These are phyloP conservation scores for Ichneumoninae sp. DNA, from an alignment of 2,888 invertebrate species.

Conservation along the genomic window DNA sequence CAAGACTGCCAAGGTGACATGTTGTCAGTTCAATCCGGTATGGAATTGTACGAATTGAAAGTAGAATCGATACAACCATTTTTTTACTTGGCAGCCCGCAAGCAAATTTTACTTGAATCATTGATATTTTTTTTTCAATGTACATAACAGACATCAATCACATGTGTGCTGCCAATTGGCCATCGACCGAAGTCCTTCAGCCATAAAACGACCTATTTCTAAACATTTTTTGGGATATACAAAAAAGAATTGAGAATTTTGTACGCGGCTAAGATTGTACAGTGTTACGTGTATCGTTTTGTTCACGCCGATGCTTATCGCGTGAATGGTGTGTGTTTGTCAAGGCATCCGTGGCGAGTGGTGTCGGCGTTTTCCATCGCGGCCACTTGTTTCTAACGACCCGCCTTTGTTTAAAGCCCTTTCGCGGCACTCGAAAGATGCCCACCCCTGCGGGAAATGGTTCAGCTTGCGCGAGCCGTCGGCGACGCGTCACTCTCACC, in stretches of 20 bases:
- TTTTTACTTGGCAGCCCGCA: too few relatives aligned
- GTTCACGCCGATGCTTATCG: neutral
- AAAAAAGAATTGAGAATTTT: constrained; percentile 2
- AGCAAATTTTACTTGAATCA: too few relatives aligned
- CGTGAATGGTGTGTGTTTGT: constrained; percentile 73
- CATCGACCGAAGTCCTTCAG: too few relatives aligned
- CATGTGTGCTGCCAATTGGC: too few relatives aligned
- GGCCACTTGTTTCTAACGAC: constrained; percentile 82
- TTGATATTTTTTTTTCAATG: too few relatives aligned
- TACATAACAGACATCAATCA: too few relatives aligned
- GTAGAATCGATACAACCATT: too few relatives aligned
- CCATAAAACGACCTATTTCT: constrained; percentile 22
- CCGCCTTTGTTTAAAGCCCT: constrained; percentile 81
- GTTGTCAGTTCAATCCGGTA: too few relatives aligned
- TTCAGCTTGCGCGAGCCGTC: constrained; percentile 51
- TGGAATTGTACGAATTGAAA: too few relatives aligned
- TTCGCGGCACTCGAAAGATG: constrained; percentile 68
- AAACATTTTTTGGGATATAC: neutral
- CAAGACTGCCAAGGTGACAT: too few relatives aligned
- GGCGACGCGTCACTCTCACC: constrained; percentile 56
- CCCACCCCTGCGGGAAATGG: constrained; percentile 56
- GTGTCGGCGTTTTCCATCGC: constrained; percentile 81
- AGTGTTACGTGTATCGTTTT: neutral
- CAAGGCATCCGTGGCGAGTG: constrained; percentile 75
- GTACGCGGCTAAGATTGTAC: neutral